Evolutionary conservation across 2,888 invertebrate genomes (phyloP), one percentile per base, ranked within the genome.

Genomic region (Drosophila nr. perissopoda): DNA sequence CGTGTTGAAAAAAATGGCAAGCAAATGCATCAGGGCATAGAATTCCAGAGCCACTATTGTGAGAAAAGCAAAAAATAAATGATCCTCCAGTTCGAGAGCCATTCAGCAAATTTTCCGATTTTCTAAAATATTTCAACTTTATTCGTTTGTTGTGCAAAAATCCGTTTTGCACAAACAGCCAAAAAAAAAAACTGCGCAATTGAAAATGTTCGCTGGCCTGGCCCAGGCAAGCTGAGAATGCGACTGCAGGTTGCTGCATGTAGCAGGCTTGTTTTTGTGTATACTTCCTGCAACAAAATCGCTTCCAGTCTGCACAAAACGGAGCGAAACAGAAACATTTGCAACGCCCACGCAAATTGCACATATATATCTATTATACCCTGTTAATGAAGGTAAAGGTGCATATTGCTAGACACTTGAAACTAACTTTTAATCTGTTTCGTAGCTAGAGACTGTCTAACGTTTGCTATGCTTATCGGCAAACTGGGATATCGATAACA

Each of bases 301-400:
- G 31, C 53, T 87, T 83, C 83, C 83, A 83, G 83, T 82, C 72
- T 83, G 90, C 87, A 74, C 27, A 73, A 45, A 49, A 33, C 52
- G 18, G 27, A 45, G 5, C 45, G 45, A 45, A 45, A 45, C 45
- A 45, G 25, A 45, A 8, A 45, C 25, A 45, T 42, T 40, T 57
- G 53, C 27, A 76, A 25, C 76, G 79, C 76, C 79, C 80, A 80
- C 69, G 61, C 54, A 11, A 60, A 31, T 59, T 82, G 78, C 80
- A 69, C 42, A 54, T 2, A 25, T 45, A 45, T 45, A 45, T 25
- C 45, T 16, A 25, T 45, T 16, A 25, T 45, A 25, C 45, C 2
- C 45, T 25, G 45, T 45, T 25, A 25, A 4, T 16, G 25, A 25
- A 25, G 25, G 4, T 13, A 45, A 2, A 16, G 4, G 16, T 16